Base-by-base conservation (phyloP, 2,113 vertebrate genomes). In the Scopus umbretta region DNA sequence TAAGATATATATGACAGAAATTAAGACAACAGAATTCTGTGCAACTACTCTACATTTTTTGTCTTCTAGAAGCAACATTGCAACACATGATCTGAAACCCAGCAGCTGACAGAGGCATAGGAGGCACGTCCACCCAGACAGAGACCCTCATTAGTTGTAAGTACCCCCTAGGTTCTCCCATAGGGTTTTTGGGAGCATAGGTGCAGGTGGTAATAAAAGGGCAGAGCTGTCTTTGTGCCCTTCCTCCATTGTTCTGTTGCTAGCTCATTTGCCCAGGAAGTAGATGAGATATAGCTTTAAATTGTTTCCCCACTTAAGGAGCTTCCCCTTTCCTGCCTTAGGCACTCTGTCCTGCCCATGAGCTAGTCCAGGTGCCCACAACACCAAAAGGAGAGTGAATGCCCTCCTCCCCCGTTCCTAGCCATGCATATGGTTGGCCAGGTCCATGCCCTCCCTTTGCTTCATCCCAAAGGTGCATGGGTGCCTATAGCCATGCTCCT, bases 401-500 rank as follows among this genome's bases (percentile, higher is more conserved):
- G 72, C 7, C 66, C 43, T 27, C 29, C 36, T 55, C 16, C 36
- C 8, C 13, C 10, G 11, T 40, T 5, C 52, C 47, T 43, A 45
- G 53, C 34, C 32, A 6, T 23, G 21, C n/a, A 2, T 6, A 16
- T 5, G 25, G 29, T 8, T 65, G 62, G 11, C 4, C 19, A 49
- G 34, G 12, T 53, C 40, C 30, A 7, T 17, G 22, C 22, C 16
- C 18, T 42, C 30, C 53, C 32, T 78, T 26, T 30, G 22, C 79
- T 34, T n/a, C 49, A 10, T 16, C 73, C 42, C 66, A 49, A 56
- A 63, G 21, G 12, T 0, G 2, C 17, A 13, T 9, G 50, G 8
- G 6, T 23, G n/a, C 42, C 78, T n/a, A 2, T 0, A 14, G 27
- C 23, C 3, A 0, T 2, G 15, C 21, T 67, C 9, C 16, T 49